Base-by-base conservation (phyloP, 2,797 vertebrate species). In the Melanotaenia parkinsoni region DNA sequence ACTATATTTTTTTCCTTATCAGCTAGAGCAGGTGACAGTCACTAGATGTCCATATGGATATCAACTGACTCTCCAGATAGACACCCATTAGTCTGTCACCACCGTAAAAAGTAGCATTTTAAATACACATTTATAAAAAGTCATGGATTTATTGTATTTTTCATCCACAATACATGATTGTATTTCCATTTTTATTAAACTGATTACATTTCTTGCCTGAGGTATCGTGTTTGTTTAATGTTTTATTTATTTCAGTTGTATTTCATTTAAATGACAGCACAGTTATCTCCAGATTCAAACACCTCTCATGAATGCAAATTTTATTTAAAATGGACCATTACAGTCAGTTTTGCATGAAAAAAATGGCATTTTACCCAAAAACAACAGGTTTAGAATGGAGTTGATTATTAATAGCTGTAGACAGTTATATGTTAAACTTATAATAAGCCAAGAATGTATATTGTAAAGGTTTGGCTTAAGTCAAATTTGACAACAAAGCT, bases 321-420 rank as follows among this genome's bases (percentile, higher is more conserved):
- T 70, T 28, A 72, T 54, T 30, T 20, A 58, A 68, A 47, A 61
- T 33, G 0, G 62, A 10, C 1, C 33, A n/a, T 16, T 74, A 5
- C 30, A 33, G 50, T 51, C 18, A 45, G 7, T 7, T 6, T 45
- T 20, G 18, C 13, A 20, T 8, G 5, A 6, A 6, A 45, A 5
- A 18, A 45, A 45, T 6, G 1, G 13, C 16, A 5, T 6, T 45
- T 45, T 45, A 7, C 0, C 10, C 22, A 54, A 47, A 58, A 76
- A 58, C 12, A 82, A 50, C 58, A 58, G 37, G 50, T 67, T 78
- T 70, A 53, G 71, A 63, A 28, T 4, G 2, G 64, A 79, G 26
- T 38, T 61, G 53, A 76, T 79, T 59, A 67, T 70, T 43, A 70
- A 45, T 64, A 63, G 61, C 71, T 75, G 58, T 13, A 57, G 4